Conservation (phyloP, 1,140 invertebrate species). For the Halyomorpha halys region DNA sequence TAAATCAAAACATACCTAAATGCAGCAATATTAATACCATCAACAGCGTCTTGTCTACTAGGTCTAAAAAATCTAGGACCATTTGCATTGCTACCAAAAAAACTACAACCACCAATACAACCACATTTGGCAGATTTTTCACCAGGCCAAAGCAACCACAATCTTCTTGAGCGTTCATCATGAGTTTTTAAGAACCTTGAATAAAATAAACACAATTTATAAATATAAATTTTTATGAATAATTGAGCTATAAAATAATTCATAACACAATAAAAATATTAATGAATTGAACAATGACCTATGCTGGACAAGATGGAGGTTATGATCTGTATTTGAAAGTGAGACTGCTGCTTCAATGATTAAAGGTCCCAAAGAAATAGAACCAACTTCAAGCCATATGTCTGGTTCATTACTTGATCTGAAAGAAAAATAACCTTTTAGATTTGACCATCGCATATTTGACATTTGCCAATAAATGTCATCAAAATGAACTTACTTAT, state of each 20-base stretch:
- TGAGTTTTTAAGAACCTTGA: conserved; percentile 71
- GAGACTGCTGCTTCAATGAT: conserved; percentile 87
- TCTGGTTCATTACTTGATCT: conserved; percentile 43
- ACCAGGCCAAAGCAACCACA: conserved; percentile 90
- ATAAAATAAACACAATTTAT: conserved; percentile 7
- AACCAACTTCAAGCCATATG: conserved; percentile 87
- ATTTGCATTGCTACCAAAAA: conserved; percentile 85
- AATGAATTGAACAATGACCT: conserved; percentile 39
- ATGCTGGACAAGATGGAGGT: conserved; percentile 65
- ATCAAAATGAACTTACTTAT: conserved; percentile 26
- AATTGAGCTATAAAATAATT: not conserved
- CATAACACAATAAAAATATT: conserved; percentile 1
- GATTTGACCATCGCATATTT: not conserved
- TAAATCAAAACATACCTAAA: conserved; percentile 41
- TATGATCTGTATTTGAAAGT: conserved; percentile 58
- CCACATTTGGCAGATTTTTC: conserved; percentile 73
- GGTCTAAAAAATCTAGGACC: conserved; percentile 81
- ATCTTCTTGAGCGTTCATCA: conserved; percentile 72
- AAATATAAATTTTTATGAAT: too few relatives aligned
- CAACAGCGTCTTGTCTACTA: conserved; percentile 60
- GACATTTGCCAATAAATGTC: not conserved
- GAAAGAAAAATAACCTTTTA: not conserved
- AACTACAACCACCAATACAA: conserved; percentile 86
- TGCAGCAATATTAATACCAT: conserved; percentile 70
- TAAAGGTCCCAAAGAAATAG: conserved; percentile 78